Evolutionary conservation across 2,888 invertebrate genomes (phyloP), one percentile per base, ranked within the genome.

Genomic region (Germaria angustata): DNA sequence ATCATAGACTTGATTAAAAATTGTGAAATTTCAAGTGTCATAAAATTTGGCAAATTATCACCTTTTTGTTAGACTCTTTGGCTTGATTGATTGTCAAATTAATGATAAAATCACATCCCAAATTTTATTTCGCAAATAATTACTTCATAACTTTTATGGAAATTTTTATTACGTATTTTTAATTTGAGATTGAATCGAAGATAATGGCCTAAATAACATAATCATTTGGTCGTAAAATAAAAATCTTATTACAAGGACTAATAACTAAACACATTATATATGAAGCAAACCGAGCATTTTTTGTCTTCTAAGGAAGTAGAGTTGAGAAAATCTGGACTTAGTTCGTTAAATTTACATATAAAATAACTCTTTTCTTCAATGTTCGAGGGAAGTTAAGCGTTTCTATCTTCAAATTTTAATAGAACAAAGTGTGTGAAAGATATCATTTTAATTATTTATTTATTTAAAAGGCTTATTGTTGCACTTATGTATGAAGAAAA

Each of bases 11-110:
- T 65, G 36, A 65, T 46, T 36, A 34, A 24, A 63, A 65, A 34
- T 65, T 65, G 24, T 65, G 36, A 36, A n/a, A 55, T 39, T 63
- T 75, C 44, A 39, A 79, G 71, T 72, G 20, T 65, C 78, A 72
- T 71, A 79, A 79, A 79, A 57, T 36, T 46, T 46, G 41, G 39
- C 46, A 36, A 44, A 20, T 55, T 41, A n/a, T 59, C 53, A 28
- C 9, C 36, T 24, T 59, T 57, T 15, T 24, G 55, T 6, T n/a
- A n/a, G n/a, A n/a, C n/a, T n/a, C 36, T 24, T 59, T 13, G 15
- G 8, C 36, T 49, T 28, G 49, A 72, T 51, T 59, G 71, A 49
- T 36, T 36, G 24, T 44, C 1, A 44, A 57, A 57, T 34, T 6
- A 34, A 0, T 28, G n/a, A n/a, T n/a, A 24, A 1, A 51, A 36